Percentiles rank a stretch among this genome's conserved stretches.
Conservation (phyloP, 2,113 vertebrate genomes). For the Nibea albiflora region DNA sequence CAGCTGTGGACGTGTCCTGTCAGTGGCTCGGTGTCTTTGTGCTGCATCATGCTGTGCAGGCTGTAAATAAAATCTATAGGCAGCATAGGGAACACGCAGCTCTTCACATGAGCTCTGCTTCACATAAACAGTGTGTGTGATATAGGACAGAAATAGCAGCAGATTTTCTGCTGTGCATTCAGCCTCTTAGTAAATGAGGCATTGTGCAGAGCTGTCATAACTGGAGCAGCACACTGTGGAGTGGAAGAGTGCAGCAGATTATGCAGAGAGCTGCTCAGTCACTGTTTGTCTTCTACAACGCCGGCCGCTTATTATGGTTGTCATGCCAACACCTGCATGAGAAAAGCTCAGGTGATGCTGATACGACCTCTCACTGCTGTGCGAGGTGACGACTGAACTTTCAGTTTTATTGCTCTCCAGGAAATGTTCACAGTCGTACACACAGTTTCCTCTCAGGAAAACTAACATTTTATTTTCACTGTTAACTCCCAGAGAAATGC, state of each 20-base stretch:
- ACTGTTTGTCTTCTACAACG: not conserved
- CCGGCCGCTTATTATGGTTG: slow-evolving; percentile 6
- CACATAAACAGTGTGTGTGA: not conserved
- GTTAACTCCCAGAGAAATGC: too few relatives aligned
- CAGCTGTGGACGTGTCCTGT: too few relatives aligned
- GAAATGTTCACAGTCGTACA: too few relatives aligned
- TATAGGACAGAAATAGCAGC: slow-evolving; percentile 16
- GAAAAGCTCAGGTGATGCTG: not conserved
- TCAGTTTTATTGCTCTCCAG: too few relatives aligned
- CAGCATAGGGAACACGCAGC: not conserved
- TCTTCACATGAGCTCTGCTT: not conserved
- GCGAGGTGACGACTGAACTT: too few relatives aligned
- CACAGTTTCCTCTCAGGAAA: too few relatives aligned
- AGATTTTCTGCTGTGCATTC: not conserved
- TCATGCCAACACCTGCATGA: slow-evolving; percentile 2
- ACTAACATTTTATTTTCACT: too few relatives aligned
- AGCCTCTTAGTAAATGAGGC: slow-evolving; percentile 16
- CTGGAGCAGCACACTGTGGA: not conserved
- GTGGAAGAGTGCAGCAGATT: not conserved
- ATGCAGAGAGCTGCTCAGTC: not conserved
- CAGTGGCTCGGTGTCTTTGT: too few relatives aligned
- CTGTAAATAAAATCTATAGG: not conserved
- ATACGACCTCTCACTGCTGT: not conserved
- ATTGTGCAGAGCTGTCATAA: slow-evolving; percentile 17
- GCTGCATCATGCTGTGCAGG: too few relatives aligned